Conservation (phyloP, 2,888 invertebrate species). For the Lordiphosa fenestrarum region DNA sequence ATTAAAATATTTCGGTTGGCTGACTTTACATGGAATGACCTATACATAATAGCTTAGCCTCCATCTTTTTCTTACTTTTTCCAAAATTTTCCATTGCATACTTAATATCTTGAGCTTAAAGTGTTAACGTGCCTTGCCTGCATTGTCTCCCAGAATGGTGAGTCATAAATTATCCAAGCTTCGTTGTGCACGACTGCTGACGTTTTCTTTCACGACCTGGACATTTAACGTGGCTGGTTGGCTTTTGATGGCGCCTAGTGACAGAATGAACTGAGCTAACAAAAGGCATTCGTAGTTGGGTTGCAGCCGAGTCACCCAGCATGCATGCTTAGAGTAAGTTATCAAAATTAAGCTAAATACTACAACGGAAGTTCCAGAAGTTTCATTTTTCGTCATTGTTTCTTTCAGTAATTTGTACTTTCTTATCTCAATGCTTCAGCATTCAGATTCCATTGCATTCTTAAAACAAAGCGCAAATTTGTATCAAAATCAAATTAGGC, state of each 20-base stretch:
- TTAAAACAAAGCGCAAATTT: slow-evolving; percentile 20
- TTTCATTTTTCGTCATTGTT: neutral
- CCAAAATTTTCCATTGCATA: neutral
- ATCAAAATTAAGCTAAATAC: slow-evolving; percentile 26
- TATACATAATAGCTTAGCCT: too few species aligned
- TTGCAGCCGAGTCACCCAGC: slow-evolving; percentile 3
- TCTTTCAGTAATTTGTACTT: neutral
- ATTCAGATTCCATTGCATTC: neutral
- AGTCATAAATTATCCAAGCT: slow-evolving; percentile 54
- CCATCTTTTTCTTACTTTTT: neutral
- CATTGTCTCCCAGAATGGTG: neutral
- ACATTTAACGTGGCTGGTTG: slow-evolving; percentile 59
- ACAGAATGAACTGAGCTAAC: slow-evolving; percentile 51
- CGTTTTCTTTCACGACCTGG: slow-evolving; percentile 59
- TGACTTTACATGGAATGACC: too few species aligned
- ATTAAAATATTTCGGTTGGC: too few species aligned
- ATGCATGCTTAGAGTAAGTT: neutral
- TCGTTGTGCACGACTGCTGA: slow-evolving; percentile 49
- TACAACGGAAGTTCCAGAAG: neutral
- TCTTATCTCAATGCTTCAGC: neutral
- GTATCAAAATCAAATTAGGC: slow-evolving; percentile 25
- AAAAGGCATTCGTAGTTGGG: slow-evolving; percentile 53
- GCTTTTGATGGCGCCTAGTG: slow-evolving; percentile 50
- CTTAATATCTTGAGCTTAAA: neutral
- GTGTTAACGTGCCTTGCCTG: too few species aligned